These are phyloP conservation scores for Steatocranus sp. DNA, from an alignment of 2,797 vertebrate species.

Conservation along the genomic window DNA sequence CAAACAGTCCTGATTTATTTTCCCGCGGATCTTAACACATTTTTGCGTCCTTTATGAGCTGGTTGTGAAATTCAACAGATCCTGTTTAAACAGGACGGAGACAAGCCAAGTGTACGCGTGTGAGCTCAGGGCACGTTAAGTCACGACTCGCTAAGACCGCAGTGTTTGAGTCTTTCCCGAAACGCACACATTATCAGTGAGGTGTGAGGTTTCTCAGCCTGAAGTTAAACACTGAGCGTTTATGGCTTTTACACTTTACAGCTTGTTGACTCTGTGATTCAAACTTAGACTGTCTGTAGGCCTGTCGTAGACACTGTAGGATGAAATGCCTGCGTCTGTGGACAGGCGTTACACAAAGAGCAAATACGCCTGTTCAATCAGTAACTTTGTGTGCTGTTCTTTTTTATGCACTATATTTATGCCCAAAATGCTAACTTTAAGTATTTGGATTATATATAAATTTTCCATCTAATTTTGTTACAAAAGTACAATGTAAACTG, in stretches of 20 bases:
- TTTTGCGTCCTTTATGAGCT: conserved; percentile 60
- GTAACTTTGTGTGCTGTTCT: neutral
- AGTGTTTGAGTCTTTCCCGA: conserved; percentile 42
- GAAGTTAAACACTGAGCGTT: conserved; percentile 57
- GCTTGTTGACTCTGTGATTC: conserved; percentile 45
- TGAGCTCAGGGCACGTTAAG: conserved; percentile 35
- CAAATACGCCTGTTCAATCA: conserved; percentile 1
- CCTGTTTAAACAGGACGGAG: conserved; percentile 65
- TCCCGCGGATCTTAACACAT: conserved; percentile 48
- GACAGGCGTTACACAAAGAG: neutral
- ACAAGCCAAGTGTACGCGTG: conserved; percentile 17
- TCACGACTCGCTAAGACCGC: conserved; percentile 28
- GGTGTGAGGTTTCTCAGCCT: conserved; percentile 40
- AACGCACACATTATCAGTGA: conserved; percentile 55
- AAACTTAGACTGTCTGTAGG: neutral
- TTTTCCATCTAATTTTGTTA: neutral
- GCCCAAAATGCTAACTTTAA: neutral
- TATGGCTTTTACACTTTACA: conserved; percentile 47
- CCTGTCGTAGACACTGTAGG: neutral
- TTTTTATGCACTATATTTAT: neutral
- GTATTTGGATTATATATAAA: neutral
- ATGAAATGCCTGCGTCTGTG: neutral
- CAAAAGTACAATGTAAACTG: neutral
- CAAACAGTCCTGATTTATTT: conserved; percentile 67
- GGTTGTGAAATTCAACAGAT: conserved; percentile 80